Evolutionary conservation across 2,797 vertebrate species (phyloP).

Genomic region (Kryptopterus vitreolus): DNA sequence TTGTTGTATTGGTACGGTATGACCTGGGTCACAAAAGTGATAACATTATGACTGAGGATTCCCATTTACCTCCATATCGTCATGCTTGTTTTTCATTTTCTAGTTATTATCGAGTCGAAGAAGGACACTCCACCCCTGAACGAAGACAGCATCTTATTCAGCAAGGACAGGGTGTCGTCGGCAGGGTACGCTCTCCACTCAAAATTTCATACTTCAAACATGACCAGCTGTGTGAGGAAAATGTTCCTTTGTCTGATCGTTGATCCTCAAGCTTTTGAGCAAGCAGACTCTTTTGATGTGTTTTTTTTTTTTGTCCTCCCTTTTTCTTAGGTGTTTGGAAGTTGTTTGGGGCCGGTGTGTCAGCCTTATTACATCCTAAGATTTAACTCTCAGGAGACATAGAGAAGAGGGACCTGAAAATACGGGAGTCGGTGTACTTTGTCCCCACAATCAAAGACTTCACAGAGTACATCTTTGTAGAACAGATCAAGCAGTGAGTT

Average conservation of each 20-base stretch:
- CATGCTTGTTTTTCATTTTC: constrained; percentile 38
- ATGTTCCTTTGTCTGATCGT: background rate
- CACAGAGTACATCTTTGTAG: constrained; percentile 88
- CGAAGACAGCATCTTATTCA: constrained; percentile 91
- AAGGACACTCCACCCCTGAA: constrained; percentile 82
- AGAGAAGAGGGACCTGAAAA: constrained; percentile 74
- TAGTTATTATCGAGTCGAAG: constrained; percentile 90
- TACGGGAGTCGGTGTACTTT: constrained; percentile 81
- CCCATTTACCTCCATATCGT: background rate
- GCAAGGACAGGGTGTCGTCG: constrained; percentile 78
- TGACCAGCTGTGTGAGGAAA: background rate
- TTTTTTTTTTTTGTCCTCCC: background rate
- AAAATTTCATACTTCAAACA: background rate
- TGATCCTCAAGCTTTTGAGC: background rate
- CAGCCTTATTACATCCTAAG: constrained; percentile 88
- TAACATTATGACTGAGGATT: background rate
- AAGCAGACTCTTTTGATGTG: background rate
- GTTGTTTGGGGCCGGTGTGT: constrained; percentile 90
- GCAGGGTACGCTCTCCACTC: constrained; percentile 77
- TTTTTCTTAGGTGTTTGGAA: constrained; percentile 89
- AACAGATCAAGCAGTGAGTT: constrained; percentile 84
- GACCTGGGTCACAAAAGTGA: background rate
- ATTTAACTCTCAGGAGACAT: constrained; percentile 85
- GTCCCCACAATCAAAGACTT: constrained; percentile 84
- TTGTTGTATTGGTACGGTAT: constrained; percentile 13